A percentile compares a stretch with the other conserved stretches of the same genome.
These are phyloP conservation scores for Drosophila nigricruria DNA, from an alignment of 2,888 invertebrate genomes.

Conservation along the genomic window DNA sequence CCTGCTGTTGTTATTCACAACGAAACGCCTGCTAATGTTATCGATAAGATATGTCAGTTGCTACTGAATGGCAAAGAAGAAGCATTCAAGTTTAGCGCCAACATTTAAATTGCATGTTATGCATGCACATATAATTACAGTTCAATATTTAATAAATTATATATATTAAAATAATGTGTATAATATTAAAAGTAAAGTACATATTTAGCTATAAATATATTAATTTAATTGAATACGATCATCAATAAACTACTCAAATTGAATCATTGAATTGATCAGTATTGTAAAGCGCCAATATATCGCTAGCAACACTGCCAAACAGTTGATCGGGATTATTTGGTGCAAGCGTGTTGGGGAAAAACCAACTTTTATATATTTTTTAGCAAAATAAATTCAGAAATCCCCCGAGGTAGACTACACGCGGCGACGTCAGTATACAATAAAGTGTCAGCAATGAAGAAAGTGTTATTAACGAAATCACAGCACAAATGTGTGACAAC, in stretches of 20 bases:
- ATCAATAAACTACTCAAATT: background rate
- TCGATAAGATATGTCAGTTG: conserved; percentile 21
- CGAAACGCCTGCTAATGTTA: conserved; percentile 31
- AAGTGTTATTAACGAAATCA: conserved; percentile 67
- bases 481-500: conserved; percentile 39
- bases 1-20: conserved; percentile 44
- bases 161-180: background rate
- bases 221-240: background rate
- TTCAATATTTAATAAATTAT: no score
- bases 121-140: no score
- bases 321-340: conserved; percentile 7
- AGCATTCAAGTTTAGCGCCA: background rate
- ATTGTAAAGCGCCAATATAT: conserved; percentile 15
- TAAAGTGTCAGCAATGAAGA: conserved; percentile 56
- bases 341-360: conserved; percentile 65
- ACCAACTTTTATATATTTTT: conserved; percentile 55
- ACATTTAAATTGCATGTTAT: no score
- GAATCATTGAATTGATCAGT: conserved; percentile 15
- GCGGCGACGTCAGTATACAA: background rate
- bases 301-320: conserved; percentile 10
- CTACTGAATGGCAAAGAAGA: background rate
- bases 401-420: conserved; percentile 35
- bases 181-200: no score
- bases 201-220: background rate
- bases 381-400: conserved; percentile 23